phyloP scores from a whole-genome alignment of 1,140 invertebrate genomes.

The Eulimnadia texana region DNA sequence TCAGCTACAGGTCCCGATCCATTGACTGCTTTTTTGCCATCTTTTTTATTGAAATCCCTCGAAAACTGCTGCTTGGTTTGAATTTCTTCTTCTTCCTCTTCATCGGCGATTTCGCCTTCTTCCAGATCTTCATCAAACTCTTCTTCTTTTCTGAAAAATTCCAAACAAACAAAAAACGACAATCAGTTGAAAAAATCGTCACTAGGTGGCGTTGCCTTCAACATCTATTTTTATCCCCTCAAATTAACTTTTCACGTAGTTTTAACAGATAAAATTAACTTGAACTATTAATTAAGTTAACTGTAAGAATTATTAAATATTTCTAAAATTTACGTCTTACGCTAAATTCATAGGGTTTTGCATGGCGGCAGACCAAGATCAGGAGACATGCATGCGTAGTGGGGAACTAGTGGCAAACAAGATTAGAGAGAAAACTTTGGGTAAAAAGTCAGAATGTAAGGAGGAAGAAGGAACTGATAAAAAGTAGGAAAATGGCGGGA shows the following conservation, averaged over 20 bases:
- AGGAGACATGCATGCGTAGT: not conserved
- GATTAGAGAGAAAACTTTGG: not conserved
- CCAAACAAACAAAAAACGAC: not conserved
- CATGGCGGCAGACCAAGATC: not conserved
- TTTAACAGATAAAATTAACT: too few relatives aligned
- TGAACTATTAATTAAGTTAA: too few relatives aligned
- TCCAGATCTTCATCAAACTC: slow-evolving; percentile 22
- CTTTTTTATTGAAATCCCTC: not conserved
- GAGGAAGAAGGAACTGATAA: not conserved
- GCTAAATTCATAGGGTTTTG: not conserved
- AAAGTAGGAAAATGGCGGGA: too few relatives aligned
- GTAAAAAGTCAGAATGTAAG: too few relatives aligned
- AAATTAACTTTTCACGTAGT: too few relatives aligned
- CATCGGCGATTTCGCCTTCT: slow-evolving; percentile 23
- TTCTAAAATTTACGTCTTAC: too few relatives aligned
- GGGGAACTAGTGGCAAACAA: not conserved
- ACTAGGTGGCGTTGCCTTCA: not conserved
- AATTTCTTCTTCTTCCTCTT: slow-evolving; percentile 31
- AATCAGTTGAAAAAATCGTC: not conserved
- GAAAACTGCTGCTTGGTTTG: slow-evolving; percentile 24
- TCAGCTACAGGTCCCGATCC: not conserved
- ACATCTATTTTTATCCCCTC: too few relatives aligned
- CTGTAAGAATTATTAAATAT: too few relatives aligned
- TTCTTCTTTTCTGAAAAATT: slow-evolving; percentile 1
- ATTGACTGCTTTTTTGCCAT: not conserved